Evolutionary conservation across 2,797 vertebrate species (phyloP).

Genomic region (Typhlichthys subterraneus): DNA sequence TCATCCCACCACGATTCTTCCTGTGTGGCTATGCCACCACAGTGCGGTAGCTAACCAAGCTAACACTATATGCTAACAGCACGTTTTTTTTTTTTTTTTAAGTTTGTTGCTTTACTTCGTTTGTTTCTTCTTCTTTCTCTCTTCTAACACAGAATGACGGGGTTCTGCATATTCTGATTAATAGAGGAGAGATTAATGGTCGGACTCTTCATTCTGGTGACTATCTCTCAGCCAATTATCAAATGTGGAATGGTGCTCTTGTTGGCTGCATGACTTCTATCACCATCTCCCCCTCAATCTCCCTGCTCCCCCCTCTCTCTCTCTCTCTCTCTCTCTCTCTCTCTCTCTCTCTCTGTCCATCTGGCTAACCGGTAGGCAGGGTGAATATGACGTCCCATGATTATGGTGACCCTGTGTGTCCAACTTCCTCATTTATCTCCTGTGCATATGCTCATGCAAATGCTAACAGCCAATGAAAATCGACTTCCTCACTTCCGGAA

Average conservation of each 20-base stretch:
- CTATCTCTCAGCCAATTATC: conserved; percentile 79
- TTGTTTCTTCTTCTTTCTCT: conserved; percentile 25
- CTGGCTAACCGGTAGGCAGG: conserved; percentile 41
- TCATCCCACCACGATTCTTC: not conserved
- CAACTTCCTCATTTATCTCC: conserved; percentile 45
- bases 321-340: not conserved
- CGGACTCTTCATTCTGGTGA: conserved; percentile 80
- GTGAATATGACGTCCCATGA: conserved; percentile 37
- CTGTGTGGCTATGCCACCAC: not conserved
- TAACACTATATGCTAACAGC: not conserved
- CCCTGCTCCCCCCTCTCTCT: too few relatives aligned
- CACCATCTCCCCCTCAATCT: not conserved
- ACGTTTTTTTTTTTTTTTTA: too few relatives aligned
- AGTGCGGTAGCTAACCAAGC: not conserved
- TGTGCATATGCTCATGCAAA: not conserved
- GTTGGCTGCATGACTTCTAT: conserved; percentile 24
- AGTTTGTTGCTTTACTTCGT: too few relatives aligned
- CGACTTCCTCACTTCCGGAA: too few relatives aligned
- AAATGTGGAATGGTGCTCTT: conserved; percentile 54
- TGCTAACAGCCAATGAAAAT: too few relatives aligned
- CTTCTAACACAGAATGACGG: conserved; percentile 65
- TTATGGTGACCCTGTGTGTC: conserved; percentile 45
- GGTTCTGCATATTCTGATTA: conserved; percentile 75
- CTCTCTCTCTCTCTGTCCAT: too few relatives aligned
- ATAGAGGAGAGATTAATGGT: conserved; percentile 80